Conservation (phyloP, 1,140 invertebrate genomes). For the Drosophila tristis region DNA sequence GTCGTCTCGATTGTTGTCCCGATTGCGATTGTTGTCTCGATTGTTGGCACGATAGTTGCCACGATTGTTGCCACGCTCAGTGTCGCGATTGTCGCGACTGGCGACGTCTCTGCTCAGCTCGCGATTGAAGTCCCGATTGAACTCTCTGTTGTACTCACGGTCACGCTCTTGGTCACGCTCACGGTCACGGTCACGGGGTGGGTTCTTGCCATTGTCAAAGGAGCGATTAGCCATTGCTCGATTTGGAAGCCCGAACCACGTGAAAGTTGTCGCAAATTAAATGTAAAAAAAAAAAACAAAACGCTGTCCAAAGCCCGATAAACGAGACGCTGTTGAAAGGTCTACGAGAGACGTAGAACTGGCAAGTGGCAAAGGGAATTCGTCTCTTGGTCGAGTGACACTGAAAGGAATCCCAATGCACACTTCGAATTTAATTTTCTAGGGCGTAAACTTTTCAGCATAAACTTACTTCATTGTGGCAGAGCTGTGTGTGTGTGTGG, state of each 20-base stretch:
- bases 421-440: background rate
- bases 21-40: conserved; percentile 4
- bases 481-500: background rate
- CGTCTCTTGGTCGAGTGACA: conserved; percentile 14
- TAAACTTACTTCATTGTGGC: background rate
- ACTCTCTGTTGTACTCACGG: conserved; percentile 1
- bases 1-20: conserved; percentile 19
- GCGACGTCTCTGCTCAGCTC: background rate
- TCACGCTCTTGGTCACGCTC: background rate
- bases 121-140: conserved; percentile 21
- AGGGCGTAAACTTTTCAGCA: background rate
- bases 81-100: conserved; percentile 13
- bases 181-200: conserved; percentile 6
- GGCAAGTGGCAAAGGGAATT: background rate
- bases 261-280: background rate
- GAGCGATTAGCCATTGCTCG: conserved; percentile 62
- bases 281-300: conserved; percentile 11
- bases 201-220: conserved; percentile 25
- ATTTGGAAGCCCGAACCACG: conserved; percentile 11
- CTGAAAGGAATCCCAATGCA: background rate
- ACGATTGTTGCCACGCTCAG: conserved; percentile 7
- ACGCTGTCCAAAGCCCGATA: conserved; percentile 51
- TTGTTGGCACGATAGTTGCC: conserved; percentile 11
- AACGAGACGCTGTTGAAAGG: conserved; percentile 68
- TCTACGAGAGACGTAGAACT: conserved; percentile 61